Evolutionary conservation across 2,113 vertebrate genomes (phyloP), one percentile per base, ranked within the genome.

Genomic region (Syngnathus typhle): DNA sequence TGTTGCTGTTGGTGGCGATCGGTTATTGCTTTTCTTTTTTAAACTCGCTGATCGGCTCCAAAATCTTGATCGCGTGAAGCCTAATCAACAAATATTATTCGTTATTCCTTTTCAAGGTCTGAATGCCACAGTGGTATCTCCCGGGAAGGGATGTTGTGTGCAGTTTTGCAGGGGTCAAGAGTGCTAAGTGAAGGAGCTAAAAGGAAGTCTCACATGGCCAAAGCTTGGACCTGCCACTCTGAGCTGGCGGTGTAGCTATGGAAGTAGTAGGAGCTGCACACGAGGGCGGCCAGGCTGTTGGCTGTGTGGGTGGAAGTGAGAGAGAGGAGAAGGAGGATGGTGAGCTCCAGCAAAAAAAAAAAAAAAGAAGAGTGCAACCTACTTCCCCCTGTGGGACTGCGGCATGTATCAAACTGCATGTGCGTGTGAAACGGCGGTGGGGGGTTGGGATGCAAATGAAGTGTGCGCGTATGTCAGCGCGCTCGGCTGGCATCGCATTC

Each of bases 221-320:
- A 75, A 70, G 79, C 72, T 68, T 21, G 2, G 43, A 76, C 72
- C 82, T 75, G 77, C 80, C 79, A 72, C 81, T 82, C 76, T 62
- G 78, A 84, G 75, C 82, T 71, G 82, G 84, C 79, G 79, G 74
- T 82, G 79, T 80, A 69, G 84, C 82, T 81, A 75, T 81, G 78
- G 77, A 84, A 79, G 81, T 73, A 72, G 64, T 70, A 64, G 71
- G 72, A 73, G 81, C 77, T 77, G 38, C 73, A 60, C 70, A 62
- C 65, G 88, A 82, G 86, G 84, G 84, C 44, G 75, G 73, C 82
- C 85, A 84, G 87, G 76, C 87, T 88, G 88, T 82, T 86, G 65
- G 56, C 15, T 83, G 85, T 89, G 89, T 85, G 87, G 78, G 83
- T 84, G 87, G 66, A 70, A 68, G 71, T 65, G 65, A 68, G 73